Percentiles rank a stretch among this genome's conserved stretches.
phyloP scores from a whole-genome alignment of 2,113 vertebrate genomes.

The Camelus bactrianus region DNA sequence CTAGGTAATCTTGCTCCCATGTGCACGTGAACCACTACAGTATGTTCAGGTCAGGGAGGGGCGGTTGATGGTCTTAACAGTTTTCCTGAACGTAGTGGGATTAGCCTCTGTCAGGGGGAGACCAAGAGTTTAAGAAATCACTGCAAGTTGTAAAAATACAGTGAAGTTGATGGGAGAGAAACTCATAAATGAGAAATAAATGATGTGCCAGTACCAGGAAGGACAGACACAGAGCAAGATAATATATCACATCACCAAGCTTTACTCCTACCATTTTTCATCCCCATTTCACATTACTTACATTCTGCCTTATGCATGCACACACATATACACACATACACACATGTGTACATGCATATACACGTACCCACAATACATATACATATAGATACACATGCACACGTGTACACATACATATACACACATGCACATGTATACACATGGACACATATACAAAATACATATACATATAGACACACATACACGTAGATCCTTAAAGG shows the following conservation, averaged over 20 bases:
- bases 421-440: background rate
- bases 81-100: background rate
- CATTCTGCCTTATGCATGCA: background rate
- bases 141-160: background rate
- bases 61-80: background rate
- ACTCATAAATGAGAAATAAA: background rate
- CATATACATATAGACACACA: background rate
- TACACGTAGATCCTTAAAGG: background rate
- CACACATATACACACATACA: background rate
- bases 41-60: background rate
- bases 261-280: background rate
- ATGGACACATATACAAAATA: background rate
- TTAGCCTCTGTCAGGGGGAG: background rate
- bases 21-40: background rate
- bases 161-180: background rate
- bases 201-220: background rate
- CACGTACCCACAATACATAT: background rate
- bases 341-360: background rate
- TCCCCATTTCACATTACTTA: background rate
- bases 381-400: background rate
- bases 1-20: background rate
- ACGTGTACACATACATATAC: background rate
- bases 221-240: background rate
- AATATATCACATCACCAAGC: background rate
- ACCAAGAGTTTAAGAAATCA: background rate